Percentiles rank a stretch among this genome's conserved stretches.
phyloP scores from a whole-genome alignment of 2,113 vertebrate genomes.

The Chaetops frenatus region DNA sequence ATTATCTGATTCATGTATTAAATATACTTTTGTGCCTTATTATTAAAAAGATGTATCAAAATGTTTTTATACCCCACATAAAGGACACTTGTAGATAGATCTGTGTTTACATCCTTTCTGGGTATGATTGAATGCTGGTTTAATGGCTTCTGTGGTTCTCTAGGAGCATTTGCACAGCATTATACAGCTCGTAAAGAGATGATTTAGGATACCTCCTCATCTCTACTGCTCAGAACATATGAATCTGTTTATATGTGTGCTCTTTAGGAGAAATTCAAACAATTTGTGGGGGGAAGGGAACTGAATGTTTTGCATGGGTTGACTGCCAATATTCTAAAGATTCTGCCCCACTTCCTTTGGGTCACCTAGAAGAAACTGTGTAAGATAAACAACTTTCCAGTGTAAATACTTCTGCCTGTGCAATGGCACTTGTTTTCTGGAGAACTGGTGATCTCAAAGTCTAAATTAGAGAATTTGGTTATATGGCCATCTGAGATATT shows the following conservation, averaged over 20 bases:
- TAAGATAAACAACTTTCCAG: background rate
- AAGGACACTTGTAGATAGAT: background rate
- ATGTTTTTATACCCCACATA: background rate
- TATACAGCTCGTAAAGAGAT: background rate
- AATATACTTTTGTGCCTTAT: background rate
- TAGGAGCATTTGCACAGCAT: background rate
- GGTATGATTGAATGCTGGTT: background rate
- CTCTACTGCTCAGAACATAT: background rate
- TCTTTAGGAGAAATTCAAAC: background rate
- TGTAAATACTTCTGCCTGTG: background rate
- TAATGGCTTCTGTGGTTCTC: background rate
- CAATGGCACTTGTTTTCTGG: background rate
- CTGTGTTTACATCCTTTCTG: background rate
- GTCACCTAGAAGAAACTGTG: background rate
- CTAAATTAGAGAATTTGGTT: background rate
- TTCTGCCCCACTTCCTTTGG: background rate
- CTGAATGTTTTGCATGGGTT: background rate
- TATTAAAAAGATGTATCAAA: background rate
- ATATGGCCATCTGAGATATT: background rate
- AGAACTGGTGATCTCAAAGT: background rate
- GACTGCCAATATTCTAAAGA: background rate
- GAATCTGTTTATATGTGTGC: background rate
- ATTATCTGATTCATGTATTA: background rate
- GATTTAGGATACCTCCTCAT: background rate
- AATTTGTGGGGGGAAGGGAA: background rate